Evolutionary conservation across 1,140 invertebrate genomes (phyloP).

Genomic region (Macrocentrus cingulum): DNA sequence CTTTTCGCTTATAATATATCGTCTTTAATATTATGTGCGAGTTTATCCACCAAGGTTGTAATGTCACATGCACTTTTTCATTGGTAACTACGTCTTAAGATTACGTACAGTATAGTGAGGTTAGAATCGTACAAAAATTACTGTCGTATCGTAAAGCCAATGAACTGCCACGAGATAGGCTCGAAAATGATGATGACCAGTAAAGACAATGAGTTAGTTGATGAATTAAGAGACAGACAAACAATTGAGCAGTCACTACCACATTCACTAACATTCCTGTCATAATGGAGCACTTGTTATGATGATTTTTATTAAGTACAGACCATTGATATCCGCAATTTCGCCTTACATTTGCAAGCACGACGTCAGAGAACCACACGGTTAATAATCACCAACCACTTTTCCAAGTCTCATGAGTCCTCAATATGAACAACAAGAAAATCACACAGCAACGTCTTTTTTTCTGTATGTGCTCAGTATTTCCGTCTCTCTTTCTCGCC

Average conservation of each 20-base stretch:
- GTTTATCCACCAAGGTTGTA: neutral
- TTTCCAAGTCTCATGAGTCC: too few relatives aligned
- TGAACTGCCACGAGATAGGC: too few relatives aligned
- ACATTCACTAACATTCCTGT: neutral
- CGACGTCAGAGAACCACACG: neutral
- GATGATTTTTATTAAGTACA: neutral
- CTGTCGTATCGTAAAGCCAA: too few relatives aligned
- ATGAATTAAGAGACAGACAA: too few relatives aligned
- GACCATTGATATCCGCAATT: conserved; percentile 1
- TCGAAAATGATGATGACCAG: too few relatives aligned
- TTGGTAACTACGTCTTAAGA: conserved; percentile 1
- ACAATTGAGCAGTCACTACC: too few relatives aligned
- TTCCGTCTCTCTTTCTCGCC: too few relatives aligned
- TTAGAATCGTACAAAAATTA: neutral
- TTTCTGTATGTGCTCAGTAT: too few relatives aligned
- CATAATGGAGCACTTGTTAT: neutral
- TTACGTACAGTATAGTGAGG: neutral
- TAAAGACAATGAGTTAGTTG: too few relatives aligned
- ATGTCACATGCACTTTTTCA: conserved; percentile 1
- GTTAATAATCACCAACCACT: too few relatives aligned
- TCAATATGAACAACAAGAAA: too few relatives aligned
- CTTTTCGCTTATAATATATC: neutral
- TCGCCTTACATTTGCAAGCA: conserved; percentile 1
- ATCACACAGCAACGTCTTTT: too few relatives aligned
- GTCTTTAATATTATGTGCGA: neutral